Base-by-base conservation (phyloP, 1,140 invertebrate genomes). In the Copidosoma floridanum region DNA sequence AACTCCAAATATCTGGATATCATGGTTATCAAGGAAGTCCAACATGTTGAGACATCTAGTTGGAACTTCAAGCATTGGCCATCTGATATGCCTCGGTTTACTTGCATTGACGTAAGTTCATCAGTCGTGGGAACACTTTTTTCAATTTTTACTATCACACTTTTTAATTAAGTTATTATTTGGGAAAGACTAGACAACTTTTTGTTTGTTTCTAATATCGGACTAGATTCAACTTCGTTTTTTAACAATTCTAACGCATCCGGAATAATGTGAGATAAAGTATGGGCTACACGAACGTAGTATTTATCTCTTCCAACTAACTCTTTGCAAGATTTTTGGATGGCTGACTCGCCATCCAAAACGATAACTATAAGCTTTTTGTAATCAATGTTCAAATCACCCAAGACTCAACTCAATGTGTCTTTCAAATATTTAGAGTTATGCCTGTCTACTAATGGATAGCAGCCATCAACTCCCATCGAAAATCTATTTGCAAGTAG, bases 21-120 rank as follows among this genome's bases (percentile, higher is more conserved):
- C 65, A 67, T 67, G 41, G 29, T 32, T 32, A 32, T 61, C 26
- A 41, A 54, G 14, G 62, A 62, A 27, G 63, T 66, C 62, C 62
- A 68, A 32, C 67, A n/a, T 8, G 65, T 68, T 18, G 18, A 57
- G 2, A 61, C 58, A 51, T 65, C 60, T 10, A 65, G 44, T 26
- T 66, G 56, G 27, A 68, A 26, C 32, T 57, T 60, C 24, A 59
- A 32, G 2, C 6, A 12, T n/a, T 10, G 7, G 41, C 8, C 26
- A 23, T 43, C 23, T 14, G n/a, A 2, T 43, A 41, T 41, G 1
- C 24, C 37, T 12, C 43, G 16, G 37, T 26, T 11, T 6, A 51
- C 3, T 51, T 59, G 47, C 27, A 27, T 16, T 24, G 20, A 2
- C 14, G 27, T 27, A 41, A 58, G 41, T 29, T 58, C 37, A 41